Evolutionary conservation across 2,113 vertebrate genomes (phyloP).

Genomic region (Chrysochloris asiatica): DNA sequence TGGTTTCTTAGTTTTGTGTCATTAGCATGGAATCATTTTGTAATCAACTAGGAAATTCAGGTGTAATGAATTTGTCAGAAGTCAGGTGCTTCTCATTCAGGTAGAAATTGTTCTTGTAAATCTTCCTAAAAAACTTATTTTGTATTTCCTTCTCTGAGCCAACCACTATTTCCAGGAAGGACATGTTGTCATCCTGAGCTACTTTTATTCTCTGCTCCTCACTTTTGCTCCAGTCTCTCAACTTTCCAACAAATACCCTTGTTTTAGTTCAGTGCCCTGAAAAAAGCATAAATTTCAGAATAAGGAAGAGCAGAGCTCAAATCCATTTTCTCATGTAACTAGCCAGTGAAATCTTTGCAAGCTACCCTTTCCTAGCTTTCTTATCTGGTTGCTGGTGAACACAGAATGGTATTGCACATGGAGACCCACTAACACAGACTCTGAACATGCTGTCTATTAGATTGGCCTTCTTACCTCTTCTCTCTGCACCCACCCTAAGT

Average conservation of each 20-base stretch:
- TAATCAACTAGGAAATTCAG: neutral
- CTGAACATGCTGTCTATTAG: neutral
- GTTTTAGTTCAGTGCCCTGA: neutral
- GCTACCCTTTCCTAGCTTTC: neutral
- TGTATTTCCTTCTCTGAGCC: neutral
- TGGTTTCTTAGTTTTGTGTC: neutral
- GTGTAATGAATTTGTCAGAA: neutral
- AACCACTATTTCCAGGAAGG: neutral
- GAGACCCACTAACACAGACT: no score
- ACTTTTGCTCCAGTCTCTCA: neutral
- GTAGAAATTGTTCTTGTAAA: neutral
- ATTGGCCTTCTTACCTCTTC: neutral
- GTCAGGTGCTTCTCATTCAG: neutral
- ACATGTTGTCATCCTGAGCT: neutral
- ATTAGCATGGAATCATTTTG: neutral
- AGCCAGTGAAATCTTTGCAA: neutral
- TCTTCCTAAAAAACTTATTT: neutral
- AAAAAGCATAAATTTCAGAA: neutral
- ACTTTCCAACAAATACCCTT: neutral
- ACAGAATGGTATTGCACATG: neutral
- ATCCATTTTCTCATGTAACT: neutral
- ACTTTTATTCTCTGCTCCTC: neutral
- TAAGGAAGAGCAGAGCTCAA: neutral
- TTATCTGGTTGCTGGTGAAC: neutral
- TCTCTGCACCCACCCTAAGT: neutral